phyloP scores from a whole-genome alignment of 2,797 vertebrate species.

The Odontamblyopus rebecca region DNA sequence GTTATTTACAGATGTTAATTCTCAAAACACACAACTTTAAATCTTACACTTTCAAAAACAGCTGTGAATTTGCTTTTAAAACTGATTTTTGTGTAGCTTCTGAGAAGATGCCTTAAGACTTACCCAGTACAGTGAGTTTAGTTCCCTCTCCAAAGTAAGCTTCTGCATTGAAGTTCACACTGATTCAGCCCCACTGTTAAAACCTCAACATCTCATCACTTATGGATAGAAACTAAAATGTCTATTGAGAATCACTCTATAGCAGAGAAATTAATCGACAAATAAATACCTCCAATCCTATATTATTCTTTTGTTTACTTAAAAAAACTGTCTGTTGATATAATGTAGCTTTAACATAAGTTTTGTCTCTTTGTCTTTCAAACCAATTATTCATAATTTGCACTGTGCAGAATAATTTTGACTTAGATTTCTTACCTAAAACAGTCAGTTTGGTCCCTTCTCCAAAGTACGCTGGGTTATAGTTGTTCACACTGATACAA shows the following conservation, averaged over 20 bases:
- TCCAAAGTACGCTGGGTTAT: conserved; percentile 56
- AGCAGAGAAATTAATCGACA: not conserved
- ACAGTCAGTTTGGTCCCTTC: conserved; percentile 62
- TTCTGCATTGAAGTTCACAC: not conserved
- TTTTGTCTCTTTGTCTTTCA: not conserved
- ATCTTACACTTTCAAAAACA: not conserved
- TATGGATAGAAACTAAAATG: not conserved
- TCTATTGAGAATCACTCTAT: not conserved
- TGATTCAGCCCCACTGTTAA: not conserved
- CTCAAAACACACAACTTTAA: not conserved
- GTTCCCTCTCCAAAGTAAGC: conserved; percentile 50
- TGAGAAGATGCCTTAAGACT: not conserved
- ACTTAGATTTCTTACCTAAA: conserved; percentile 51
- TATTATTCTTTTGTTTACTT: too few species aligned
- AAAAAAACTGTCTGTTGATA: not conserved
- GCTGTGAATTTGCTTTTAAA: not conserved
- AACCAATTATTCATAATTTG: not conserved
- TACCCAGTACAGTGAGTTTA: conserved; percentile 50
- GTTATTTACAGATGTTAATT: not conserved
- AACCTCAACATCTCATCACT: not conserved
- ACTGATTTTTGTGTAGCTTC: not conserved
- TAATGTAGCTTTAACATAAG: not conserved
- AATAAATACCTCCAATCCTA: too few species aligned
- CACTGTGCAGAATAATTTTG: not conserved
- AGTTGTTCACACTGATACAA: conserved; percentile 55